phyloP scores from a whole-genome alignment of 2,113 vertebrate species.

The Sigmodon hispidus region DNA sequence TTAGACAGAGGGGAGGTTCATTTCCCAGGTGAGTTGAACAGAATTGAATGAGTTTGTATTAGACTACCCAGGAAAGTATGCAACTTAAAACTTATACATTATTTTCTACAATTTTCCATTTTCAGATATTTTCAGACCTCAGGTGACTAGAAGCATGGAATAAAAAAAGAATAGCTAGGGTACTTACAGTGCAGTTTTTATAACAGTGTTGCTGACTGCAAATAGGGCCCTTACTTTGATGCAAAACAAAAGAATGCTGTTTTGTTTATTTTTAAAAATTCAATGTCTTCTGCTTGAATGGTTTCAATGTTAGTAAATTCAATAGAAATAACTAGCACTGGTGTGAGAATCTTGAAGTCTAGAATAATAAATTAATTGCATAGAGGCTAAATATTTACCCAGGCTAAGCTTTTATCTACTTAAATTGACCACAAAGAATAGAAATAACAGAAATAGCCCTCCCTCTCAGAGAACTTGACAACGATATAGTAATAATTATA shows the following conservation, averaged over 20 bases:
- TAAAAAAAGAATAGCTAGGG: neutral
- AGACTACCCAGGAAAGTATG: neutral
- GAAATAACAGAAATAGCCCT: constrained; percentile 17
- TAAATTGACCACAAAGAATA: neutral
- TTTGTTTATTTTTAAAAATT: neutral
- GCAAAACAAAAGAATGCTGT: neutral
- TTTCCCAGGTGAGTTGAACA: no score
- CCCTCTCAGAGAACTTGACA: neutral
- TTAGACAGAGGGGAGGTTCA: neutral
- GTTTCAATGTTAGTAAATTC: constrained; percentile 41
- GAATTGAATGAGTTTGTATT: no score
- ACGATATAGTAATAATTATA: neutral
- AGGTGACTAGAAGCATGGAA: neutral
- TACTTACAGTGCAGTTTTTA: neutral
- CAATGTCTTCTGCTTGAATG: neutral
- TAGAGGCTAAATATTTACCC: neutral
- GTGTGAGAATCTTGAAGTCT: neutral
- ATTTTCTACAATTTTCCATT: neutral
- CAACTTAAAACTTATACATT: neutral
- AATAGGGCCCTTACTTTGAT: neutral
- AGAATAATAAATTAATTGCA: constrained; percentile 43
- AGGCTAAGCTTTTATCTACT: neutral
- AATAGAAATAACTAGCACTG: neutral
- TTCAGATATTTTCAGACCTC: neutral
- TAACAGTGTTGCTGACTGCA: neutral